phyloP scores from a whole-genome alignment of 2,888 invertebrate species.

The Amorpha juglandis region DNA sequence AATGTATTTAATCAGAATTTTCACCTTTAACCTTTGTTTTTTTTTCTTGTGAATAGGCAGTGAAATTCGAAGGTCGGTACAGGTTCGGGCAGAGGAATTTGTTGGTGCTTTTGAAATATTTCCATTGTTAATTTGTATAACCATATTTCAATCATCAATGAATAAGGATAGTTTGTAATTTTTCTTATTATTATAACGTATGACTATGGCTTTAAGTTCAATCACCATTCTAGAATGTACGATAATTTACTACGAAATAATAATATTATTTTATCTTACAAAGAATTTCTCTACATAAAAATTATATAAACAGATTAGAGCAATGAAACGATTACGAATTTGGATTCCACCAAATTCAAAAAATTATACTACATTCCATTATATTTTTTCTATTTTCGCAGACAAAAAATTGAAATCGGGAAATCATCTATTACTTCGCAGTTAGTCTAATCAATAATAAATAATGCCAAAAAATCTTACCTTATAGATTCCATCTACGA shows the following conservation, averaged over 20 bases:
- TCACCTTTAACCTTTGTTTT: conserved; percentile 18
- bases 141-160: not conserved
- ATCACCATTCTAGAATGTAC: not conserved
- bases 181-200: not conserved
- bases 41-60: not conserved
- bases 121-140: conserved; percentile 1
- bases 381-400: too few species aligned
- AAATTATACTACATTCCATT: too few species aligned
- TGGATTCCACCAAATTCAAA: too few species aligned
- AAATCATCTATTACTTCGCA: too few species aligned
- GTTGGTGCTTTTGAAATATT: conserved; percentile 1
- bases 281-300: too few species aligned
- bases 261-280: too few species aligned
- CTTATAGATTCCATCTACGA: conserved; percentile 96
- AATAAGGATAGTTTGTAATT: not conserved
- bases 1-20: conserved; percentile 40
- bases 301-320: too few species aligned
- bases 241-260: not conserved
- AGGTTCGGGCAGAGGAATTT: not conserved
- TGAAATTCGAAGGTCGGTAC: conserved; percentile 13
- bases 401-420: too few species aligned
- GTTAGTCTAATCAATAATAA: conserved; percentile 4
- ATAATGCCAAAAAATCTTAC: conserved; percentile 74
- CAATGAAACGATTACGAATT: too few species aligned
- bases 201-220: not conserved